A percentile compares a stretch with the other conserved stretches of the same genome.
Conservation (phyloP, 2,113 vertebrate genomes). For the Cathartes aura region DNA sequence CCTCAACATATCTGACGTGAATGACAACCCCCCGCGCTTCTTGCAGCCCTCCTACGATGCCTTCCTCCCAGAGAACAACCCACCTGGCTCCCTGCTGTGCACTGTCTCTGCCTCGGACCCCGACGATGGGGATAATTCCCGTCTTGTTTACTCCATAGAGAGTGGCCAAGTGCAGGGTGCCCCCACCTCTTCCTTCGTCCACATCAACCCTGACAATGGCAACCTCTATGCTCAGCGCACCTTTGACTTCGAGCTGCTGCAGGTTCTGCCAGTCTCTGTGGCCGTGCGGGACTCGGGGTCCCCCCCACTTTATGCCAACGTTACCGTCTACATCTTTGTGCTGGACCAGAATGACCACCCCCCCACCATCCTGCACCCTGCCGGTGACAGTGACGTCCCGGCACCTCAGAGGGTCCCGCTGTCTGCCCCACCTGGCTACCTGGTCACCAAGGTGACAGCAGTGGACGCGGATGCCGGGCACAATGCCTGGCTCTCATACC, state of each 20-base stretch:
- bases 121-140: slow-evolving; percentile 79
- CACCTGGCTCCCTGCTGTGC: slow-evolving; percentile 82
- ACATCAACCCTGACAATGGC: slow-evolving; percentile 82
- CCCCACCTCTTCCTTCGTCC: slow-evolving; percentile 81
- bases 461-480: slow-evolving; percentile 87
- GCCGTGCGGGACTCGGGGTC: slow-evolving; percentile 75
- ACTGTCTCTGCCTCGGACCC: slow-evolving; percentile 82
- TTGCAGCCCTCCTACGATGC: slow-evolving; percentile 76
- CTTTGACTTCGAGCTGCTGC: slow-evolving; percentile 80
- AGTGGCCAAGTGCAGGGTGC: slow-evolving; percentile 71
- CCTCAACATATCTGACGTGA: slow-evolving; percentile 87
- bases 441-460: slow-evolving; percentile 89
- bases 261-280: slow-evolving; percentile 76
- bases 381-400: slow-evolving; percentile 53
- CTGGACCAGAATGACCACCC: slow-evolving; percentile 83
- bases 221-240: slow-evolving; percentile 81
- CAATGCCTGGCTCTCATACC: slow-evolving; percentile 89
- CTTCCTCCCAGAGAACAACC: slow-evolving; percentile 81
- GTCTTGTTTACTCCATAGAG: slow-evolving; percentile 79
- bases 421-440: slow-evolving; percentile 81
- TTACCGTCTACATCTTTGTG: slow-evolving; percentile 79
- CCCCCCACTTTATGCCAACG: slow-evolving; percentile 68
- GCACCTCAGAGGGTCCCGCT: slow-evolving; percentile 80
- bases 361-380: slow-evolving; percentile 82
- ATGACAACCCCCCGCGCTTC: slow-evolving; percentile 85